Evolutionary conservation across 1,140 invertebrate species (phyloP), one percentile per base, ranked within the genome.

Genomic region (Holotrichia oblita): DNA sequence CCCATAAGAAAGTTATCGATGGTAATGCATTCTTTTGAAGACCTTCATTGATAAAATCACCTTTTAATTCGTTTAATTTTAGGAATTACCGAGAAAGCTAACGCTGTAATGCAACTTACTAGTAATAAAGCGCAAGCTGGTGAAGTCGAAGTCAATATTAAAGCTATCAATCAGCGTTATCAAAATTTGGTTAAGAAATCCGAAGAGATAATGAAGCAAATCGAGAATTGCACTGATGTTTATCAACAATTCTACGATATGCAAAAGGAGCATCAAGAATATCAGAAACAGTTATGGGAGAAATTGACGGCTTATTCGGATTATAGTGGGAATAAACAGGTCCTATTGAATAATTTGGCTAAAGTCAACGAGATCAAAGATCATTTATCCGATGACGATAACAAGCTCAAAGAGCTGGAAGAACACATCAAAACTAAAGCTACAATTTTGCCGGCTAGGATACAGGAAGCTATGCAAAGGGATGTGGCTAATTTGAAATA

Each of bases 1-100:
- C 95, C 0, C 95, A 98, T 83, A 97, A 97, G 85, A 89, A 96
- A 79, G 92, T 97, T 27, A 93, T 99, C 69, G 97, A 98, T 87
- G 93, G 93, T 79, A 81, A 77, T 74, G 44, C 17, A 69, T 41
- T 78, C 6, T 17, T 24, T 75, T 40, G 55, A 77, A 48, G 76
- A 42, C 12, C 44, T 77, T 64, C 42, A 34, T 77, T 20, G 14
- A n/a, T 20, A 24, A 75, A 75, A 72, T 64, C 14, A 61, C 55
- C 42, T 55, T 9, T 20, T 6, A n/a, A 41, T 40, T 27, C 75
- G 9, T 34, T 22, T 81, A 79, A 75, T 79, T 82, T 20, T 78
- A 85, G 84, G 83, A 0, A 91, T 97, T 0, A 93, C 94, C 6
- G 96, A 98, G 85, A 98, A 97, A 88, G 95, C 95, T 0, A 92